Conservation (phyloP, 2,113 vertebrate genomes). For the Lethenteron camtschaticum region DNA sequence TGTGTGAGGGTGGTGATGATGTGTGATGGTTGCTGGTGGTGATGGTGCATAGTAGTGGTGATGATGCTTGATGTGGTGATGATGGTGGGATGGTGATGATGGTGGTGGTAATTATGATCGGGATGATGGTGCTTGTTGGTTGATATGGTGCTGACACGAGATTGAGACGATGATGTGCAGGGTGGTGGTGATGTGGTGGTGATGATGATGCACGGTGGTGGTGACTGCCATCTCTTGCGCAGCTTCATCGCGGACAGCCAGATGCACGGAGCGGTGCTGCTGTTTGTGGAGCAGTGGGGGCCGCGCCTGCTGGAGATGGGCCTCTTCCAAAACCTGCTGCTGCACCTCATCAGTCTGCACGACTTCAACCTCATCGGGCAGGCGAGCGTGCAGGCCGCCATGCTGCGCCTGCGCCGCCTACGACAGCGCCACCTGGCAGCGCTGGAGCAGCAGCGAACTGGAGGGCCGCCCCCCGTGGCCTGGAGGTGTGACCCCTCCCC, state of each 20-base stretch:
- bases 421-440: too few relatives aligned
- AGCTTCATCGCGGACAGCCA: slow-evolving; percentile 12
- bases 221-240: background rate
- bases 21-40: too few relatives aligned
- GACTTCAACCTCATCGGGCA: slow-evolving; percentile 6
- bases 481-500: too few relatives aligned
- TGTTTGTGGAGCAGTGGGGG: slow-evolving; percentile 5
- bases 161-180: background rate
- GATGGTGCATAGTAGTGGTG: too few relatives aligned
- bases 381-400: slow-evolving; percentile 2
- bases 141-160: background rate
- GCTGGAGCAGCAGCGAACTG: too few relatives aligned
- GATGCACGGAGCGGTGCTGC: background rate
- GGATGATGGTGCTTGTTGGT: background rate
- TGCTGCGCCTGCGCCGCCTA: background rate
- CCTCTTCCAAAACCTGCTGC: slow-evolving; percentile 1
- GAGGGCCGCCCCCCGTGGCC: too few relatives aligned
- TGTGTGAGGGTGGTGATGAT: too few relatives aligned
- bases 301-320: slow-evolving; percentile 2
- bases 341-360: slow-evolving; percentile 3
- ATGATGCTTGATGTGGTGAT: too few relatives aligned
- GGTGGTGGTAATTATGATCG: too few relatives aligned
- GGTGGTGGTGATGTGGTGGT: too few relatives aligned
- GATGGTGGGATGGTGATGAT: too few relatives aligned
- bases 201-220: too few relatives aligned